phyloP scores from a whole-genome alignment of 2,113 vertebrate genomes.

The Anser cygnoides region DNA sequence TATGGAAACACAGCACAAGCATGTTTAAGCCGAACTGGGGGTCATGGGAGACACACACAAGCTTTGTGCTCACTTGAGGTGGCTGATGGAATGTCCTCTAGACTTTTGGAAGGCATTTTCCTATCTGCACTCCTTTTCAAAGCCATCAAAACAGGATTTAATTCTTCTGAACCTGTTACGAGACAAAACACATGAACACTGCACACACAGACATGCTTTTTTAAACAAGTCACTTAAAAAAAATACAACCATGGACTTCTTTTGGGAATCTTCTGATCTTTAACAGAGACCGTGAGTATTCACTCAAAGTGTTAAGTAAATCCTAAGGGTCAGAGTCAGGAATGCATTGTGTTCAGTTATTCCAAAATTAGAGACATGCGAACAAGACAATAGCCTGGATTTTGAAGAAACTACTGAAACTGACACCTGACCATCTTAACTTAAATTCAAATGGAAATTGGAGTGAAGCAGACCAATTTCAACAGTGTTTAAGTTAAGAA shows the following conservation, averaged over 20 bases:
- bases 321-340: not conserved
- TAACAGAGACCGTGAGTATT: not conserved
- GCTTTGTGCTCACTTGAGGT: conserved; percentile 85
- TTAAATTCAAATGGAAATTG: not conserved
- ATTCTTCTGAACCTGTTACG: conserved; percentile 83
- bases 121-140: conserved; percentile 81
- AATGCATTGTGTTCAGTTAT: not conserved
- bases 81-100: conserved; percentile 86
- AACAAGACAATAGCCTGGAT: not conserved
- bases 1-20: not conserved
- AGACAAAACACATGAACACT: conserved; percentile 79
- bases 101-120: conserved; percentile 86
- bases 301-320: not conserved
- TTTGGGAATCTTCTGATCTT: not conserved
- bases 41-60: conserved; percentile 55
- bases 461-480: not conserved
- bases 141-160: conserved; percentile 76
- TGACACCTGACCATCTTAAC: no score
- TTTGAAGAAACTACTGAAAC: not conserved
- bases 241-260: not conserved
- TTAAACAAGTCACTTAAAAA: not conserved
- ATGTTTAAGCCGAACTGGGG: conserved; percentile 18
- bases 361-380: not conserved
- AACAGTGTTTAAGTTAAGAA: not conserved
- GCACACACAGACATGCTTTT: conserved; percentile 44